Base-by-base conservation (phyloP, 1,140 invertebrate species). In the Drosophila azteca region DNA sequence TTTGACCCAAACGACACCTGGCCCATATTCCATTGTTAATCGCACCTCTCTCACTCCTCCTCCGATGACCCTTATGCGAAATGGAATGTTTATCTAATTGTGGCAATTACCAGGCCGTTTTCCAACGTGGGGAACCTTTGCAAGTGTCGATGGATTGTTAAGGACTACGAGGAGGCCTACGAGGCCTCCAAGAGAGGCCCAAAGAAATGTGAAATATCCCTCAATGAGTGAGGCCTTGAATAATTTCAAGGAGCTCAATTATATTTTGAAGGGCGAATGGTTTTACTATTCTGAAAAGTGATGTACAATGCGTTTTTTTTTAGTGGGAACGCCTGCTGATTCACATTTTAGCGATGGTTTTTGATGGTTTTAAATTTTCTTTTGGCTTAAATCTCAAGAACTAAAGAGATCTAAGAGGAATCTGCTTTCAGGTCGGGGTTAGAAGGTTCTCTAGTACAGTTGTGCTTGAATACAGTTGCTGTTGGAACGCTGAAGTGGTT, bases 1-100 rank as follows among this genome's bases (percentile, higher is more conserved):
- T 44, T 53, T 62, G 72, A 63, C 49, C 60, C 67, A 22, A 48
- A 45, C 51, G 59, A 67, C 81, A 87, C 68, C 82, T 85, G 81
- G 53, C 52, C 13, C 41, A 43, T 67, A 67, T 87, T 85, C 68
- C 81, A 87, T 81, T 64, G 41, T 71, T 58, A 62, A 17, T 24
- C 6, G 15, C 24, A 41, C 51, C 20, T 68, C 49, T 69, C 44
- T n/a, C 50, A 22, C 24, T 44, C 3, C 35, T 1, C 35, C 35
- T 1, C 35, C 31, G 9, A 35, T 35, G 31, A 11, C 35, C 35
- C 35, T 39, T 9, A 3, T 7, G 20, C 15, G n/a, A 9, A 60
- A 53, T 52, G 26, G 29, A 31, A 29, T 31, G 17, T 60, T 50
- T 55, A 13, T 31, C 22, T 59, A 74, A 74, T 74, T 74, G 54